Percentiles rank a stretch among this genome's conserved stretches.
These are phyloP conservation scores for Rhinoderma darwinii DNA, from an alignment of 2,113 vertebrate species.

Conservation along the genomic window DNA sequence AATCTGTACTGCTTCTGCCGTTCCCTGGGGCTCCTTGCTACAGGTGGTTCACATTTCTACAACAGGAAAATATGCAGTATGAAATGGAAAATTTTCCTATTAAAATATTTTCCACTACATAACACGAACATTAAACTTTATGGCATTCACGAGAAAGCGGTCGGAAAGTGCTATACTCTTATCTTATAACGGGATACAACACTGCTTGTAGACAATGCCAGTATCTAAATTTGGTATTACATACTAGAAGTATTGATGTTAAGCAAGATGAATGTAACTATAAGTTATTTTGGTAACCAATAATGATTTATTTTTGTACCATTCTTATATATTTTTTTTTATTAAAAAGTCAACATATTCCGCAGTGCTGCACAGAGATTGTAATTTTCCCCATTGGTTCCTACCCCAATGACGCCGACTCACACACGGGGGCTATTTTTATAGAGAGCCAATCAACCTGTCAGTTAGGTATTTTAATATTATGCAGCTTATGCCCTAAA, in stretches of 20 bases:
- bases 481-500: too few species aligned
- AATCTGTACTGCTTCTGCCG: conserved; percentile 69
- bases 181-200: conserved; percentile 34
- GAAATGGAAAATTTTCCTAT: conserved; percentile 76
- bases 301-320: too few species aligned
- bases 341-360: too few species aligned
- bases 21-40: conserved; percentile 70
- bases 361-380: too few species aligned
- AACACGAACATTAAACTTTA: conserved; percentile 66
- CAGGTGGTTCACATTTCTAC: conserved; percentile 81
- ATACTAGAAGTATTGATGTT: conserved; percentile 1
- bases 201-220: conserved; percentile 34
- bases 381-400: too few species aligned
- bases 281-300: too few species aligned
- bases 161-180: conserved; percentile 51
- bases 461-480: too few species aligned
- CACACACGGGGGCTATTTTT: too few species aligned
- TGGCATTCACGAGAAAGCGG: conserved; percentile 59
- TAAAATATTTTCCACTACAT: conserved; percentile 72
- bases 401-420: too few species aligned
- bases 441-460: too few species aligned
- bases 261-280: neutral
- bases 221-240: conserved; percentile 39
- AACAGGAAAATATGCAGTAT: conserved; percentile 70
- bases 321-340: neutral